Base-by-base conservation (phyloP, 2,113 vertebrate species). In the Hypomesus transpacificus region DNA sequence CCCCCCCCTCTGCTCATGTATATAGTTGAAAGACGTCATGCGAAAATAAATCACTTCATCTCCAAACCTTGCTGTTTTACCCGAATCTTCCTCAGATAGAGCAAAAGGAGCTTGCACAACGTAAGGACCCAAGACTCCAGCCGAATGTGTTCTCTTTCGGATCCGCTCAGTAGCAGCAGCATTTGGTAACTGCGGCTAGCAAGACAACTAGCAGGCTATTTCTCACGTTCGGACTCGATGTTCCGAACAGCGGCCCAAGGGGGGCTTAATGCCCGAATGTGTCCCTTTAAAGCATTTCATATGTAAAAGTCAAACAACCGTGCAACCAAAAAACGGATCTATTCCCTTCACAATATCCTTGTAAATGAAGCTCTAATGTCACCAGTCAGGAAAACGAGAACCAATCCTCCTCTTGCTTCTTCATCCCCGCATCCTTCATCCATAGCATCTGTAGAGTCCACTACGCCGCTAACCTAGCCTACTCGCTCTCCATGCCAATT, bases 101-200 rank as follows among this genome's bases (percentile, higher is more conserved):
- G 39, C 9, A 46, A 13, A 46, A 46, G 1, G 21, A 69, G 77
- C 74, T 83, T 76, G 66, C 34, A 57, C 75, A 53, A 77, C 75
- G 31, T 69, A 75, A 17, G 79, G 79, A 75, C 81, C 81, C 77
- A 28, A 76, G 72, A 75, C 75, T 76, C 69, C 75, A 68, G 71
- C 73, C 68, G 70, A 69, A 74, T 34, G 78, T 69, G 75, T 84
- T 67, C 82, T 69, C 77, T 74, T 34, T 71, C 68, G 72, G 81
- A 80, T 81, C 81, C 78, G 82, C 80, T 72, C 86, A 79, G 87
- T 84, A 66, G 84, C 75, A 63, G 70, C 86, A 79, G 87, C 90
- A 87, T 90, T 82, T 75, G 86, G 75, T 67, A 79, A 85, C 84
- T 84, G 89, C 82, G 66, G 87, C 86, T 87, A 88, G 88, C 89